A percentile compares a stretch with the other conserved stretches of the same genome.
Evolutionary conservation across 2,888 invertebrate genomes (phyloP).

Genomic region (Iselma pallidipennis): DNA sequence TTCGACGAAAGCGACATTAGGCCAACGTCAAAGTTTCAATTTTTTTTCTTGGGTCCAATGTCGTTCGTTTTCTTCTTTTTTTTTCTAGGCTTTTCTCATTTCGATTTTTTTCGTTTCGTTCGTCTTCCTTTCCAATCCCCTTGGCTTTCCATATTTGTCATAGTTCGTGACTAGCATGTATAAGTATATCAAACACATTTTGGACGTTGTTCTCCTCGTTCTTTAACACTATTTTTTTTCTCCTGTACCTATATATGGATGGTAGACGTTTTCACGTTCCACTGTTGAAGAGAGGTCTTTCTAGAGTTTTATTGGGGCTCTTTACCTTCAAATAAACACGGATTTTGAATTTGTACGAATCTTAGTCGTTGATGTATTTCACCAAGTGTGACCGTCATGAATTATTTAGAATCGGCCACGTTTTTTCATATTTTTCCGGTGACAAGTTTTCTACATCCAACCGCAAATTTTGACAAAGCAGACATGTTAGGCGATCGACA

Average conservation of each 20-base stretch:
- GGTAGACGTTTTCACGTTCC: slow-evolving; percentile 22
- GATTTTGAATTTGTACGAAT: slow-evolving; percentile 25
- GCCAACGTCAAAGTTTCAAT: slow-evolving; percentile 6
- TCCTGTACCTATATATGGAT: neutral
- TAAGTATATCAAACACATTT: slow-evolving; percentile 20
- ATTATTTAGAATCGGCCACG: neutral
- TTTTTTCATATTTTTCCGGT: neutral
- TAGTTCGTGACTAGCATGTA: slow-evolving; percentile 41
- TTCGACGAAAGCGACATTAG: slow-evolving; percentile 40
- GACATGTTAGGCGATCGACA: neutral
- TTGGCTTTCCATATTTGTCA: slow-evolving; percentile 42
- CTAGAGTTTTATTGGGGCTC: slow-evolving; percentile 16
- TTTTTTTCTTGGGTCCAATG: too few species aligned
- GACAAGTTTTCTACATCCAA: neutral
- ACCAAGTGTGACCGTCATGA: slow-evolving; percentile 2
- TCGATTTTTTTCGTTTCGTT: slow-evolving; percentile 32
- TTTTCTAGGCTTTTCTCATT: neutral
- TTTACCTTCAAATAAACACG: slow-evolving; percentile 25
- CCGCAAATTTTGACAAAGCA: too few species aligned
- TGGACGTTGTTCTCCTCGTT: slow-evolving; percentile 1
- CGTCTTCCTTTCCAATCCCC: neutral
- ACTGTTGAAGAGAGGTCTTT: slow-evolving; percentile 8
- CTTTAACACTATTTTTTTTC: neutral
- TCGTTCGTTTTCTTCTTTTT: too few species aligned
- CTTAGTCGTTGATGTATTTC: slow-evolving; percentile 10